phyloP scores from a whole-genome alignment of 2,888 invertebrate genomes.

The Erebia ligea region DNA sequence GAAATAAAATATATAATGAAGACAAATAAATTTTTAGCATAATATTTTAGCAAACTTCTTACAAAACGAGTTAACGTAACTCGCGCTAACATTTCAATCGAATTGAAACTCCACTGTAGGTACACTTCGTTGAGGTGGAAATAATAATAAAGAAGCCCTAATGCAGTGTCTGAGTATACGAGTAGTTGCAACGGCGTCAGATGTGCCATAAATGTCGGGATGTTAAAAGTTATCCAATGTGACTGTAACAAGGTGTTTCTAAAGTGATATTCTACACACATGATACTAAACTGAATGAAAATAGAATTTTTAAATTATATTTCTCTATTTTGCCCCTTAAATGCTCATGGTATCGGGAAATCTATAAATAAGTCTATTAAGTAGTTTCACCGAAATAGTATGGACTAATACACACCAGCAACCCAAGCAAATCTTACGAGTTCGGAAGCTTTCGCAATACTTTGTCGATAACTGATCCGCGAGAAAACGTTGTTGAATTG shows the following conservation, averaged over 20 bases:
- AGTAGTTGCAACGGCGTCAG: constrained; percentile 52
- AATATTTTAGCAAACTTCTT: neutral
- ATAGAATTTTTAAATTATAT: neutral
- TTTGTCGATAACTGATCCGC: too few species aligned
- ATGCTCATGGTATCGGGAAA: too few species aligned
- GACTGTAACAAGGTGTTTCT: constrained; percentile 18
- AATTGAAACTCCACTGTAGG: constrained; percentile 41
- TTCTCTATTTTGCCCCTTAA: neutral
- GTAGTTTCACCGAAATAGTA: too few species aligned
- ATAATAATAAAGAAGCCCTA: constrained; percentile 48
- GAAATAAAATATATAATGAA: neutral
- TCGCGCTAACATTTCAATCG: constrained; percentile 31
- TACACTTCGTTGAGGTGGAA: constrained; percentile 38
- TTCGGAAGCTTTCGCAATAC: too few species aligned
- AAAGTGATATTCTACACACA: neutral
- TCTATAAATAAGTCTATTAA: too few species aligned
- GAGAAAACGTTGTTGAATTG: too few species aligned
- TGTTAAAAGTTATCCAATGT: constrained; percentile 63
- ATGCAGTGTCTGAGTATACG: constrained; percentile 40
- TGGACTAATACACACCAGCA: too few species aligned
- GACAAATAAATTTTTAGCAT: neutral
- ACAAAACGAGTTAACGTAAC: neutral
- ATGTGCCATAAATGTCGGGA: constrained; percentile 68
- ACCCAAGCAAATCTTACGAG: too few species aligned
- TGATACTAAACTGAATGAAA: neutral